phyloP scores from a whole-genome alignment of 2,113 vertebrate genomes.

The Ageneiosus marmoratus region DNA sequence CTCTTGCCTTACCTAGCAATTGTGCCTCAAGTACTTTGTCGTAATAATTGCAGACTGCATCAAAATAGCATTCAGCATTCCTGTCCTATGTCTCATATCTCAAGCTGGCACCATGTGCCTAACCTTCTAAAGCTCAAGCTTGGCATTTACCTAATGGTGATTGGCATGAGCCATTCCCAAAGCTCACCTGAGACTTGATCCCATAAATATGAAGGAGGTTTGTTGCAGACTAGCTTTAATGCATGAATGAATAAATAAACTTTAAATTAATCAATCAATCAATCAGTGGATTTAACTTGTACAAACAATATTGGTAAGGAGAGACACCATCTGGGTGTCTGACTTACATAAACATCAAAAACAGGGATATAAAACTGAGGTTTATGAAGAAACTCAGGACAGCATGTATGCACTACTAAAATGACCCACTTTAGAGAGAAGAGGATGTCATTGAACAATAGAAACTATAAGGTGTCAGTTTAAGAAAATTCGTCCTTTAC shows the following conservation, averaged over 20 bases:
- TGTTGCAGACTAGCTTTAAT: neutral
- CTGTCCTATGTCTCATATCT: neutral
- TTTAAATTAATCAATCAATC: neutral
- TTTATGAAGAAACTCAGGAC: conserved; percentile 38
- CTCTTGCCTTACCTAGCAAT: neutral
- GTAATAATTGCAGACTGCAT: neutral
- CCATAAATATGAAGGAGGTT: neutral
- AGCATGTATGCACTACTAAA: conserved; percentile 28
- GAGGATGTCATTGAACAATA: conserved; percentile 21
- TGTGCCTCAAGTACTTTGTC: neutral
- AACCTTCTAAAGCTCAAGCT: conserved; percentile 24
- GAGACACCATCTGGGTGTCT: neutral
- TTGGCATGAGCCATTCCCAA: conserved; percentile 28
- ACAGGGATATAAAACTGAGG: conserved; percentile 9
- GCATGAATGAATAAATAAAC: neutral
- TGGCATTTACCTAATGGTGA: conserved; percentile 45
- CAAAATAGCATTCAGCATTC: neutral
- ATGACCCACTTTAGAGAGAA: conserved; percentile 35
- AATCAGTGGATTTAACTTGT: neutral
- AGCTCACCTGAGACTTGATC: conserved; percentile 8
- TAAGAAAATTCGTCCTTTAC: conserved; percentile 6
- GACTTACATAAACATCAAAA: neutral
- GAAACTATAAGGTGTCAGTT: conserved; percentile 4
- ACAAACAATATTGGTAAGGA: too few relatives aligned
- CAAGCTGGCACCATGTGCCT: neutral